Percentiles rank a stretch among this genome's conserved stretches.
These are phyloP conservation scores for Brachionus rotundiformis DNA, from an alignment of 1,140 invertebrate species.

Conservation along the genomic window DNA sequence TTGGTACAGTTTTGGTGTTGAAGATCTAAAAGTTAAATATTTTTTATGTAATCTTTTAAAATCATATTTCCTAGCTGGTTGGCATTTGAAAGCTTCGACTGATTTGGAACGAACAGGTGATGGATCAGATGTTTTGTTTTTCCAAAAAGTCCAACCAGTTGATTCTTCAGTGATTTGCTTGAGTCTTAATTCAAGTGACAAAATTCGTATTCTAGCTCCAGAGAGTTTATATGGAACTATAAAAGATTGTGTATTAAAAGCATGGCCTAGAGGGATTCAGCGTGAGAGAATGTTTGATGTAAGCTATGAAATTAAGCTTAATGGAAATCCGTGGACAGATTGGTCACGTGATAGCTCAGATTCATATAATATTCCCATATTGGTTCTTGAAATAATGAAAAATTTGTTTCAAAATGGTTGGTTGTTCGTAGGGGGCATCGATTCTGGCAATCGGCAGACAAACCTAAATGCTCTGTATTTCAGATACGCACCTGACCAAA, in stretches of 20 bases:
- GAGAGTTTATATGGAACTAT: neutral
- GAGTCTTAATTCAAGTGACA: conserved; percentile 16
- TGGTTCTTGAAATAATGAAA: neutral
- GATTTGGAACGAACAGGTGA: neutral
- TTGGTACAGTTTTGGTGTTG: neutral
- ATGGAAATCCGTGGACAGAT: conserved; percentile 22
- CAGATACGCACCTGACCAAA: neutral
- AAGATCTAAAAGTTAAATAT: conserved; percentile 16
- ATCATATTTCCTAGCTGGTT: neutral
- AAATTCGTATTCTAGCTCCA: neutral
- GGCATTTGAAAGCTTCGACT: conserved; percentile 25
- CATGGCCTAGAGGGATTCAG: conserved; percentile 3
- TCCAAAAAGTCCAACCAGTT: neutral
- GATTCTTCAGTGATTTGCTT: neutral
- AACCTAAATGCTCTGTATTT: conserved; percentile 20
- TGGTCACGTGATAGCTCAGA: conserved; percentile 16
- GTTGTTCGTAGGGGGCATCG: neutral
- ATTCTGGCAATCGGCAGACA: neutral
- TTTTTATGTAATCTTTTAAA: neutral
- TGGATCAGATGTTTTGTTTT: conserved; percentile 34
- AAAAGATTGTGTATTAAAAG: neutral
- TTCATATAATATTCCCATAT: conserved; percentile 20
- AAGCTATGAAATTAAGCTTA: conserved; percentile 1
- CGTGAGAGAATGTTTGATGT: neutral
- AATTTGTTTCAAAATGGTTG: conserved; percentile 32